Evolutionary conservation across 1,140 invertebrate genomes (phyloP).

Genomic region (Drosophila mayri): DNA sequence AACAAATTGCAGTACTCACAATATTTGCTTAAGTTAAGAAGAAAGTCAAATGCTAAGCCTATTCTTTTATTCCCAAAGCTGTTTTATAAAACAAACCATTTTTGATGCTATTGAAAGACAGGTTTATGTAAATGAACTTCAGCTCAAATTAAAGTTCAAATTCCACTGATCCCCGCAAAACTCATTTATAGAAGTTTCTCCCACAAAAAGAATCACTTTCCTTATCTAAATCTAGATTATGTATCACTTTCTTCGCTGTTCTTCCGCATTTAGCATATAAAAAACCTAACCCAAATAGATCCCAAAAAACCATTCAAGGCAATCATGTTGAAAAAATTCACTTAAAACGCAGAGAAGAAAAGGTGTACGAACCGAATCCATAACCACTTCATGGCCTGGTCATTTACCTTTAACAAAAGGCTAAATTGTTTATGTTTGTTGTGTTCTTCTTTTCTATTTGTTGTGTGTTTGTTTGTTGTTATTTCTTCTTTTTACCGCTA

Average conservation of each 20-base stretch:
- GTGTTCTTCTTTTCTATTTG: constrained; percentile 6
- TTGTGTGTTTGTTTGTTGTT: constrained; percentile 31
- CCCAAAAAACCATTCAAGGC: constrained; percentile 13
- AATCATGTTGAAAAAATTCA: constrained; percentile 40
- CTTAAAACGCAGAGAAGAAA: constrained; percentile 28
- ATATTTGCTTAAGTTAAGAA: not conserved
- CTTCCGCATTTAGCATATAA: constrained; percentile 18
- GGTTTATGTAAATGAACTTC: not conserved
- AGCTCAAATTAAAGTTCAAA: too few species aligned
- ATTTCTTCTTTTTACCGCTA: constrained; percentile 60
- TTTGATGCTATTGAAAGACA: not conserved
- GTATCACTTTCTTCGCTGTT: constrained; percentile 33
- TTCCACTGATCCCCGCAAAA: not conserved
- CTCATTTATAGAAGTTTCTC: not conserved
- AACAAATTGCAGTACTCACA: not conserved
- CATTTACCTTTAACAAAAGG: constrained; percentile 66
- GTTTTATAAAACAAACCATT: not conserved
- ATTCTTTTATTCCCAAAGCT: not conserved
- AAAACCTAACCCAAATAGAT: constrained; percentile 31
- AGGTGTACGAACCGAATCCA: constrained; percentile 29
- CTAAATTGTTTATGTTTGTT: constrained; percentile 77
- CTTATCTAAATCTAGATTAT: constrained; percentile 13
- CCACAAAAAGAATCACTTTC: constrained; percentile 24
- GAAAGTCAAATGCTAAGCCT: not conserved
- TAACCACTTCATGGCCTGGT: constrained; percentile 46